Base-by-base conservation (phyloP, 2,888 invertebrate genomes). In the Ptychoptera albimana region DNA sequence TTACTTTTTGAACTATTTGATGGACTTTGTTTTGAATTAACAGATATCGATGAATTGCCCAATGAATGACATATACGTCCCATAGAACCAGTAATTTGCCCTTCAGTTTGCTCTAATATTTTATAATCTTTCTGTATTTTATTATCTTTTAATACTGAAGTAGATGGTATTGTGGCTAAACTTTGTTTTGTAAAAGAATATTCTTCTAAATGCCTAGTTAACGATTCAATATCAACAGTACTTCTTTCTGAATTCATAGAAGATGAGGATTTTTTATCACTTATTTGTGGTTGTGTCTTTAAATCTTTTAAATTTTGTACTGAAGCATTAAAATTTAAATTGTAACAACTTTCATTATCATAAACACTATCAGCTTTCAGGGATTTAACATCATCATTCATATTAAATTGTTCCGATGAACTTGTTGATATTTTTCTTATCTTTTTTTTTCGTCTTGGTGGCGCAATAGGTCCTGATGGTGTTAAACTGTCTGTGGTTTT, bases 371-470 rank as follows among this genome's bases (percentile, higher is more conserved):
- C 49, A 37, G 42, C 41, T 38, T 45, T 51, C 43, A 43, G 35
- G 40, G 36, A 43, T 34, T 44, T 44, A 12, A 60, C 42, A 34
- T 57, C 59, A 37, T 63, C 61, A 37, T 60, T 60, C 54, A 60
- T 57, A 45, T 58, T 60, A 43, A 60, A 62, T 46, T 64, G 62
- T 49, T 66, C 64, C 9, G 64, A 63, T 7, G 63, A 60, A 47
- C 63, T 64, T 9, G 58, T 57, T 2, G 63, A 63, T 40, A 61
- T 57, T 45, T 66, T 64, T 8, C 64, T 55, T 2, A 62, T 55
- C 70, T 63, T 83, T 74, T 67, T 84, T 63, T 82, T 86, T 54
- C 77, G 73, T 50, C 89, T 66, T 1, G 89, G 89, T 47, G 89
- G 89, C 44, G 88, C 79, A 35, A 83, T 69, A 4, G 82, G 81